These are phyloP conservation scores for Trissolcus basalis DNA, from an alignment of 1,140 invertebrate species.

Conservation along the genomic window DNA sequence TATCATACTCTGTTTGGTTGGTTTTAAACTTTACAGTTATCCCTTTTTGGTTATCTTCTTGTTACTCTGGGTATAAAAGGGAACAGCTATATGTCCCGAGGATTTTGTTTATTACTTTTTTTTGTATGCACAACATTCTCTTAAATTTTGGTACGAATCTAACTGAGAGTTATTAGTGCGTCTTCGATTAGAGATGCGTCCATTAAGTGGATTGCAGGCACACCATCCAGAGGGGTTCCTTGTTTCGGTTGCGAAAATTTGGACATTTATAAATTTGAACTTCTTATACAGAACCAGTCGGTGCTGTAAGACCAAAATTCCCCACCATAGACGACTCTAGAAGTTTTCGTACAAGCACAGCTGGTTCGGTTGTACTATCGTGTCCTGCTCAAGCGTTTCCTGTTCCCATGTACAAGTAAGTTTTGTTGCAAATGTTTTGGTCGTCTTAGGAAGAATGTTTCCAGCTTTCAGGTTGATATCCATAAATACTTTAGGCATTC, in stretches of 20 bases:
- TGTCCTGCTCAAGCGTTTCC: constrained; percentile 83
- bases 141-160: no score
- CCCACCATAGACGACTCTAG: constrained; percentile 80
- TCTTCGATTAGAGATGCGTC: no score
- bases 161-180: no score
- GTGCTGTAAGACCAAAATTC: constrained; percentile 80
- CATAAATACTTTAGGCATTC: constrained; percentile 26
- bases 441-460: background rate
- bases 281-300: constrained; percentile 76
- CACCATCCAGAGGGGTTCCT: constrained; percentile 21
- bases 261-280: constrained; percentile 3
- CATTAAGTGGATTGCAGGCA: background rate
- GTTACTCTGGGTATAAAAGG: background rate
- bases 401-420: constrained; percentile 79
- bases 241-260: constrained; percentile 9
- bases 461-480: constrained; percentile 25
- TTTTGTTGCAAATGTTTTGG: background rate
- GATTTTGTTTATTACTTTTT: no score
- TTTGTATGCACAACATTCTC: no score
- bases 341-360: constrained; percentile 76
- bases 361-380: constrained; percentile 56
- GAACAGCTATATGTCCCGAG: no score
- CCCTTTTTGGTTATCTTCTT: constrained; percentile 55
- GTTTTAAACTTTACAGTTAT: constrained; percentile 33
- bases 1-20: constrained; percentile 3